Conservation (phyloP, 2,888 invertebrate species). For the Diplazon laetatorius region DNA sequence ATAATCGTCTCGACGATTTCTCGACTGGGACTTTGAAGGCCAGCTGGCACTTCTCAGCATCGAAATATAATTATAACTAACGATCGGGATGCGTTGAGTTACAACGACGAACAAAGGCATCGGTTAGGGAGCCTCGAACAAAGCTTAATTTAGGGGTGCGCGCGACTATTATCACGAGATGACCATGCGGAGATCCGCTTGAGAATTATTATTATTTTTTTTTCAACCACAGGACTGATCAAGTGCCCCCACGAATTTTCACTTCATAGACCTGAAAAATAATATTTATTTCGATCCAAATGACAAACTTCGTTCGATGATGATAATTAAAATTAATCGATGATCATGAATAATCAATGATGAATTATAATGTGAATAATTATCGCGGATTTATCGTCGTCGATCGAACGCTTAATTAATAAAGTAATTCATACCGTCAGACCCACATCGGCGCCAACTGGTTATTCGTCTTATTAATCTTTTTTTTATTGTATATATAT, state of each 20-base stretch:
- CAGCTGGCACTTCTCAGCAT: conserved; percentile 58
- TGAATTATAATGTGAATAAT: neutral
- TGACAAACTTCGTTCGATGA: no score
- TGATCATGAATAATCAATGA: neutral
- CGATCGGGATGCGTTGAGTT: conserved; percentile 50
- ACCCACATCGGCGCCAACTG: neutral
- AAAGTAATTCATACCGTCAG: conserved; percentile 6
- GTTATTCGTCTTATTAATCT: neutral
- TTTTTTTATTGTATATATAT: neutral
- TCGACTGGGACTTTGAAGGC: conserved; percentile 48
- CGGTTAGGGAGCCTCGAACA: conserved; percentile 26
- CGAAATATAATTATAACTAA: conserved; percentile 57
- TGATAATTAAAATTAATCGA: no score
- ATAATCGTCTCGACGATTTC: conserved; percentile 40
- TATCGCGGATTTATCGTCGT: neutral
- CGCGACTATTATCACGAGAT: conserved; percentile 2
- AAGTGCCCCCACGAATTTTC: no score
- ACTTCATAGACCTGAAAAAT: no score
- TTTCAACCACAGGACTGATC: conserved; percentile 12
- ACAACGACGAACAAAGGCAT: conserved; percentile 23
- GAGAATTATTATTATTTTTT: conserved; percentile 20
- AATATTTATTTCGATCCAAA: no score
- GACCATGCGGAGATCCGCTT: conserved; percentile 40
- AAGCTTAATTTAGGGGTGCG: conserved; percentile 32
- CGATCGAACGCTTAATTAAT: conserved; percentile 28